Base-by-base conservation (phyloP, 2,888 invertebrate genomes). In the Cactoblastis cactorum region DNA sequence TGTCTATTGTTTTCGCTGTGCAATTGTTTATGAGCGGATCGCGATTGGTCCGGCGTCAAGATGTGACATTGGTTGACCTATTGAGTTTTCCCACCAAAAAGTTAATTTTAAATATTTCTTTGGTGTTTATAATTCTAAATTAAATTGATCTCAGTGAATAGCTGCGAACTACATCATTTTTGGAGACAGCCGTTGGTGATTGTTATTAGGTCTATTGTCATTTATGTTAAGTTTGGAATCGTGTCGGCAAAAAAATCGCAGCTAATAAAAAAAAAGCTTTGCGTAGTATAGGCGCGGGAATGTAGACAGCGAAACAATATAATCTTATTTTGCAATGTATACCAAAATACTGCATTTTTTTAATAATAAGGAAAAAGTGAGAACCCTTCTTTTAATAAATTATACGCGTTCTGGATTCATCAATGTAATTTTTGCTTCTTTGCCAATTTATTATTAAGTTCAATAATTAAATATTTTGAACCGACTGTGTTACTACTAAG, bases 281-380 rank as follows among this genome's bases (percentile, higher is more conserved):
- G 28, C 32, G 32, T 71, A 74, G 77, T 77, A 80, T 74, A 48
- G 52, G 61, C 67, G 62, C 55, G 43, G 67, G 69, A 76, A 57
- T 53, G 62, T 61, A 61, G 48, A 64, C 83, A 81, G 85, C 84
- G 83, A 76, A 85, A 83, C 85, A 74, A 78, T 75, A 72, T 57
- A 59, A 63, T 67, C 55, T 63, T 77, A 69, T 77, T 80, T 80
- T 84, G 85, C 85, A 88, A 88, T 88, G 77, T 86, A 89, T 86
- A 89, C 88, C 88, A 89, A 89, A 89, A 86, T 85, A 80, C 80
- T 87, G 89, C 88, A 89, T 89, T 88, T 87, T 45, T 80, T 87
- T 79, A 81, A 81, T 84, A 70, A 65, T 87, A 89, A 88, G 83
- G 71, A 66, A 62, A 76, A 83, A 87, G 86, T 86, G 86, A 86